These are phyloP conservation scores for Patella caerulea DNA, from an alignment of 2,888 invertebrate genomes.

Conservation along the genomic window DNA sequence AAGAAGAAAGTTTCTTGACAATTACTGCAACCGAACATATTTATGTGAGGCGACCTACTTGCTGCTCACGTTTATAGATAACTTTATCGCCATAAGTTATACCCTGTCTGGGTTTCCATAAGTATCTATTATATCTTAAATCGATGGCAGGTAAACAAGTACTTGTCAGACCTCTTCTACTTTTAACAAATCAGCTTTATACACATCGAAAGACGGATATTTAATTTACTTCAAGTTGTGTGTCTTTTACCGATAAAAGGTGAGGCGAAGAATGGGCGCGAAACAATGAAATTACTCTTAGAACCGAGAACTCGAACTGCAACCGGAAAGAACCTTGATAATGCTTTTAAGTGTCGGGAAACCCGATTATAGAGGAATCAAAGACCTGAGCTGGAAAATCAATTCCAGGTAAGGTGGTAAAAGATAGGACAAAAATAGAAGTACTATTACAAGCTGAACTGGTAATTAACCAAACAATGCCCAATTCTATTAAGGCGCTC, in stretches of 20 bases:
- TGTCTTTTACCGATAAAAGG: constrained; percentile 19
- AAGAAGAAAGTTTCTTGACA: no score
- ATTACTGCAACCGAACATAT: no score
- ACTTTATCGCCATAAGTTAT: no score
- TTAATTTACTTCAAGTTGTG: constrained; percentile 24
- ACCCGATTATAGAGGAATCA: neutral
- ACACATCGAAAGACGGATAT: constrained; percentile 23
- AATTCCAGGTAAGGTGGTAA: neutral
- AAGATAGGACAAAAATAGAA: neutral
- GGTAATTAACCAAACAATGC: neutral
- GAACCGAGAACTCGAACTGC: constrained; percentile 12
- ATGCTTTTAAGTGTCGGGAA: constrained; percentile 10
- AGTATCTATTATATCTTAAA: neutral
- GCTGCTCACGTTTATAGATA: no score
- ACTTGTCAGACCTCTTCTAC: constrained; percentile 14
- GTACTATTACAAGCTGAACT: neutral
- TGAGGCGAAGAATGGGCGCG: constrained; percentile 11
- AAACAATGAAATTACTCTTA: constrained; percentile 18
- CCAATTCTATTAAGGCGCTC: neutral
- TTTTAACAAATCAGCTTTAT: constrained; percentile 19
- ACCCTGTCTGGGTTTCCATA: neutral
- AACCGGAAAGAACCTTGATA: constrained; percentile 2
- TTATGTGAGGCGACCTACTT: no score
- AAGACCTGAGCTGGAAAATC: neutral
- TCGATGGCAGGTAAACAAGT: constrained; percentile 26